Percentiles rank a stretch among this genome's conserved stretches.
Conservation (phyloP, 2,888 invertebrate genomes). For the Pheosia gnoma region DNA sequence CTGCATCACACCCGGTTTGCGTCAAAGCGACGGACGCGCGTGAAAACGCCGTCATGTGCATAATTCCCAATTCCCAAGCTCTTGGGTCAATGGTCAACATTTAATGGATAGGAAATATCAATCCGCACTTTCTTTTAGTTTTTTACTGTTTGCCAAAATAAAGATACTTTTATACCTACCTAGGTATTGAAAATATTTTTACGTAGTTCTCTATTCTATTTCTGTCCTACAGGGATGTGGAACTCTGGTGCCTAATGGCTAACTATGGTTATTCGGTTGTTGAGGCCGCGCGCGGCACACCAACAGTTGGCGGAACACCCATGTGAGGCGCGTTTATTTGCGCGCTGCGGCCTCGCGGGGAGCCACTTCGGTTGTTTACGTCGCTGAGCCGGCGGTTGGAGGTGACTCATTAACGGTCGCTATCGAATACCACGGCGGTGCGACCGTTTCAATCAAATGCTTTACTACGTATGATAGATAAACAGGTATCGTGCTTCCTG, state of each 20-base stretch:
- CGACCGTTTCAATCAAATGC: conserved; percentile 44
- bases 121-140: too few species aligned
- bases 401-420: conserved; percentile 70
- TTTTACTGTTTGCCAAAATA: too few species aligned
- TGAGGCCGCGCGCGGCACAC: conserved; percentile 42
- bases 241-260: neutral
- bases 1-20: too few species aligned
- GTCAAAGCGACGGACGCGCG: too few species aligned
- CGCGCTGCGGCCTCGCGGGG: conserved; percentile 64
- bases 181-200: too few species aligned
- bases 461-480: conserved; percentile 13
- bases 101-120: too few species aligned
- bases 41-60: too few species aligned
- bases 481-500: neutral
- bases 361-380: conserved; percentile 67
- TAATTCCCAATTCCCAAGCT: too few species aligned
- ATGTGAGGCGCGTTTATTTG: conserved; percentile 70
- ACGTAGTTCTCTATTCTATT: neutral
- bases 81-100: too few species aligned
- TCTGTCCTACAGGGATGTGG: neutral
- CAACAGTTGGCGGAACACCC: conserved; percentile 59
- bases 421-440: conserved; percentile 43
- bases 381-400: conserved; percentile 48
- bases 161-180: too few species aligned
- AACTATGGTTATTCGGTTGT: conserved; percentile 24